Evolutionary conservation across 1,140 invertebrate genomes (phyloP).

Genomic region (Eumaeus atala): DNA sequence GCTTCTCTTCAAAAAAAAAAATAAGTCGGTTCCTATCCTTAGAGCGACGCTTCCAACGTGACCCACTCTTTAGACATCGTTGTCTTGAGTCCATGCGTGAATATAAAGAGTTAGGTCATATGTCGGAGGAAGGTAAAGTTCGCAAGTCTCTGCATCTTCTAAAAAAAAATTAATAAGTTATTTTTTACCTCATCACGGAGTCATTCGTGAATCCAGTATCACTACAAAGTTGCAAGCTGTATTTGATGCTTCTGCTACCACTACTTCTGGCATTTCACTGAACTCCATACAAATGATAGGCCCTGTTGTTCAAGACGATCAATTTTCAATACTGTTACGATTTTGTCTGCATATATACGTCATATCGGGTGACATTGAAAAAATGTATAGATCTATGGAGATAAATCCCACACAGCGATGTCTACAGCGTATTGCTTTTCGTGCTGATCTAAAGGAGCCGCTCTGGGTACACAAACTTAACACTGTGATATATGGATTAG

Average conservation of each 20-base stretch:
- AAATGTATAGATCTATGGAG: slow-evolving; percentile 49
- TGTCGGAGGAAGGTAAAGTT: slow-evolving; percentile 35
- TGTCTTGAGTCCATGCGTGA: slow-evolving; percentile 49
- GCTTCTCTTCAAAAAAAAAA: too few relatives aligned
- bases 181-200: slow-evolving; percentile 37
- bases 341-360: slow-evolving; percentile 39
- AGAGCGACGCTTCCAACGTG: slow-evolving; percentile 23
- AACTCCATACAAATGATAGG: slow-evolving; percentile 24
- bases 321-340: slow-evolving; percentile 41
- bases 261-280: background rate
- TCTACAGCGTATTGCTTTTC: slow-evolving; percentile 38
- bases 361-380: slow-evolving; percentile 35
- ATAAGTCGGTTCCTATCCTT: slow-evolving; percentile 25
- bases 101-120: slow-evolving; percentile 49
- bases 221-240: background rate
- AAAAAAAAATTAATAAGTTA: slow-evolving; percentile 16
- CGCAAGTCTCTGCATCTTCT: background rate
- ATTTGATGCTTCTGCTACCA: too few relatives aligned
- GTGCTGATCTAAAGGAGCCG: slow-evolving; percentile 14
- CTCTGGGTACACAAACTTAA: slow-evolving; percentile 29
- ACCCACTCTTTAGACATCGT: slow-evolving; percentile 25
- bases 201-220: slow-evolving; percentile 10
- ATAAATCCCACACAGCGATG: slow-evolving; percentile 28
- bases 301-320: slow-evolving; percentile 50
- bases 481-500: slow-evolving; percentile 33